Conservation (phyloP, 2,888 invertebrate species). For the Perdita meconis region DNA sequence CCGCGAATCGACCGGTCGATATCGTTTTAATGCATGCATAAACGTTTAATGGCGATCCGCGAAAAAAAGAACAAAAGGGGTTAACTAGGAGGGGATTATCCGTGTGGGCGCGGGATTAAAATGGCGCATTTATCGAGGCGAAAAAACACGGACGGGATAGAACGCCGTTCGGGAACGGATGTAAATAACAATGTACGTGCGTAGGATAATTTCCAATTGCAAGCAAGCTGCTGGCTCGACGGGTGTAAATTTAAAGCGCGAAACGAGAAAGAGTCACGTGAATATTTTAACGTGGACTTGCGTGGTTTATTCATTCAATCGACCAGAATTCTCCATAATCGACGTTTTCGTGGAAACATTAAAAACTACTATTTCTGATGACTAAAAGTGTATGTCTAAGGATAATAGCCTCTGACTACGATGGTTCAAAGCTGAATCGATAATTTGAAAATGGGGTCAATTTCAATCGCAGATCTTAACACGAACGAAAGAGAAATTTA, state of each 20-base stretch:
- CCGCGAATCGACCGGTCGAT: slow-evolving; percentile 42
- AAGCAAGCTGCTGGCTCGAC: slow-evolving; percentile 4
- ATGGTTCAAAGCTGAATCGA: too few species aligned
- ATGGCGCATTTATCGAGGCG: slow-evolving; percentile 29
- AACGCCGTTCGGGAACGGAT: slow-evolving; percentile 1
- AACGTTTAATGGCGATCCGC: slow-evolving; percentile 34
- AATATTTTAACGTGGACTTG: too few species aligned
- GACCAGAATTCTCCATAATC: too few species aligned
- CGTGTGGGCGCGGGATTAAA: slow-evolving; percentile 12
- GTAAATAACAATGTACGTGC: slow-evolving; percentile 8
- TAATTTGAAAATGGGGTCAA: too few species aligned
- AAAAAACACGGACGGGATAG: slow-evolving; percentile 11
- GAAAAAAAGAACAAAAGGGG: not conserved
- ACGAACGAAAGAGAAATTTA: too few species aligned
- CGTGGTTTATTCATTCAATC: too few species aligned
- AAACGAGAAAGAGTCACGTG: not conserved
- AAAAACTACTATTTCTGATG: too few species aligned
- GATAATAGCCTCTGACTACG: too few species aligned
- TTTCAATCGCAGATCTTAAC: too few species aligned
- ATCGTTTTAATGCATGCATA: slow-evolving; percentile 42
- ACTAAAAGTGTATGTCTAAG: too few species aligned
- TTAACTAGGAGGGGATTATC: slow-evolving; percentile 24
- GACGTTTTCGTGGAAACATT: too few species aligned
- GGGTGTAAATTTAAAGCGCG: not conserved
- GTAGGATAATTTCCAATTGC: slow-evolving; percentile 16